Conservation (phyloP, 2,888 invertebrate species). For the Eustalomyia histrio region DNA sequence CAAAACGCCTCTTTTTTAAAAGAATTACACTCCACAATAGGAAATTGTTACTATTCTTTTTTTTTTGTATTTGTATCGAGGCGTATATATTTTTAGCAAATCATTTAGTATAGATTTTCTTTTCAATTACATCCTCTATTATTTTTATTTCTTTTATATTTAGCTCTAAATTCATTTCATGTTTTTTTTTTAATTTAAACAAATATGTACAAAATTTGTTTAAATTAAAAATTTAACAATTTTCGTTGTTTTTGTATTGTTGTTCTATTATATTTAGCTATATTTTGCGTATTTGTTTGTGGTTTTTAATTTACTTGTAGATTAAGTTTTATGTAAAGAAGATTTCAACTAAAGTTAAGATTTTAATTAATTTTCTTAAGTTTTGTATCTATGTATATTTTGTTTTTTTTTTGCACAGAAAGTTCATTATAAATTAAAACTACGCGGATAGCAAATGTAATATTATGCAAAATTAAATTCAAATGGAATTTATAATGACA, state of each 20-base stretch:
- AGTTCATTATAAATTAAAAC: conserved; percentile 57
- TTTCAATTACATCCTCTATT: conserved; percentile 60
- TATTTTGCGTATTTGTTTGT: conserved; percentile 39
- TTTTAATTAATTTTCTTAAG: conserved; percentile 65
- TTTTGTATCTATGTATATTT: conserved; percentile 18
- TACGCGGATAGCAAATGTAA: conserved; percentile 31
- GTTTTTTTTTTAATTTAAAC: not conserved
- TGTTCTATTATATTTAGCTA: conserved; percentile 32
- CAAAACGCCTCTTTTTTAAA: conserved; percentile 38
- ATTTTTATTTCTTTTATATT: conserved; percentile 23
- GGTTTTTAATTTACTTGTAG: conserved; percentile 62
- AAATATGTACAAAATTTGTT: conserved; percentile 23
- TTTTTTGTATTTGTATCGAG: conserved; percentile 8
- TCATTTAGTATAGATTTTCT: conserved; percentile 59
- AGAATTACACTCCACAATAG: conserved; percentile 42
- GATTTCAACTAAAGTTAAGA: conserved; percentile 62
- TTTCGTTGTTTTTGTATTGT: conserved; percentile 22
- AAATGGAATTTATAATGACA: conserved; percentile 52
- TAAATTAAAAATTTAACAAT: conserved; percentile 41
- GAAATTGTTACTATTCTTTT: conserved; percentile 30
- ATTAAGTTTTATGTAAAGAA: conserved; percentile 55
- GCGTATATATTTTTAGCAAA: conserved; percentile 55
- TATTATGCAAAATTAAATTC: conserved; percentile 52
- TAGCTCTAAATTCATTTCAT: conserved; percentile 17
- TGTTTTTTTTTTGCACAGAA: conserved; percentile 39